Evolutionary conservation across 2,113 vertebrate species (phyloP).

Genomic region (Daubentonia madagascariensis): DNA sequence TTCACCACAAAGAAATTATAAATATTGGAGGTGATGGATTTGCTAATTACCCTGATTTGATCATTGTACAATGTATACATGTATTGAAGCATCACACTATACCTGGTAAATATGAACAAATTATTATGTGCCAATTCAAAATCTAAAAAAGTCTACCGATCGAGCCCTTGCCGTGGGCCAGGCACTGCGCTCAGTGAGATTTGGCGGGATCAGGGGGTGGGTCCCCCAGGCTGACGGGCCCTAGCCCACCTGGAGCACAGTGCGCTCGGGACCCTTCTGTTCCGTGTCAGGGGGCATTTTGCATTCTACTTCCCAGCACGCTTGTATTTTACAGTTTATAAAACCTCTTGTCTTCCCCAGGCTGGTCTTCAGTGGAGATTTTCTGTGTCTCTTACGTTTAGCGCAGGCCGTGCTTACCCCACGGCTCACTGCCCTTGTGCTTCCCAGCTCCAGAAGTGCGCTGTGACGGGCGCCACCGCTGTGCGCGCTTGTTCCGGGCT

Average conservation of each 20-base stretch:
- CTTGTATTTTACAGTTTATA: neutral
- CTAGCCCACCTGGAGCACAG: neutral
- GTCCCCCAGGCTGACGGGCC: neutral
- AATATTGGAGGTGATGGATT: neutral
- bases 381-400: neutral
- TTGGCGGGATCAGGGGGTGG: neutral
- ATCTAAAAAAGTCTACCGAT: neutral
- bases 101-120: neutral
- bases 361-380: neutral
- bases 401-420: neutral
- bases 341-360: no score
- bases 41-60: neutral
- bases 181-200: neutral
- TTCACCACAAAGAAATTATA: neutral
- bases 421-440: neutral
- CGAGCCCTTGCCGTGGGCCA: neutral
- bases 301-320: rapidly evolving
- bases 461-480: rapidly evolving
- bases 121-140: neutral
- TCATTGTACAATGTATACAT: neutral
- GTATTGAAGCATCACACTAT: neutral
- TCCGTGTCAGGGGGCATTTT: no score
- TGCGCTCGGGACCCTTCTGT: neutral
- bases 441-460: neutral
- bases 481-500: rapidly evolving